phyloP scores from a whole-genome alignment of 1,140 invertebrate genomes.

The Ruditapes philippinarum region DNA sequence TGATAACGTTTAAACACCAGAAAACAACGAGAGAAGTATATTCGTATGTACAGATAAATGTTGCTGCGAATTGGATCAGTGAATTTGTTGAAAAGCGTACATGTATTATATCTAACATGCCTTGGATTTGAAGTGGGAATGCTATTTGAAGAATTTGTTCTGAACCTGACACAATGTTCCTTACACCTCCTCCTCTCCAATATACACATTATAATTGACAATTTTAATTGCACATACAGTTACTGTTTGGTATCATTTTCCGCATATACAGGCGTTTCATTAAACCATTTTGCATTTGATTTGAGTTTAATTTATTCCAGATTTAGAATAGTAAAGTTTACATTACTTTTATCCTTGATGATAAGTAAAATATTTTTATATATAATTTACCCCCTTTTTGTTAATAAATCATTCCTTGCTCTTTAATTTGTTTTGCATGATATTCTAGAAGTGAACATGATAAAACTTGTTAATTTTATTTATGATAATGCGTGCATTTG shows the following conservation, averaged over 20 bases:
- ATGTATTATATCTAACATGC: conserved; percentile 35
- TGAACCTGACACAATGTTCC: not conserved
- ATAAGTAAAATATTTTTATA: not conserved
- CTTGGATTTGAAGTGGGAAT: conserved; percentile 34
- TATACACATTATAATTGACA: not conserved
- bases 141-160: conserved; percentile 23
- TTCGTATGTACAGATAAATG: too few relatives aligned
- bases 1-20: too few relatives aligned
- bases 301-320: not conserved
- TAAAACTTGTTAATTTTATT: not conserved
- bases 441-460: conserved; percentile 7
- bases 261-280: not conserved
- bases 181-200: conserved; percentile 12
- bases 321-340: not conserved
- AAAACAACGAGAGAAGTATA: too few relatives aligned
- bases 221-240: conserved; percentile 14
- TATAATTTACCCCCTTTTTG: not conserved
- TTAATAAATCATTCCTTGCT: not conserved
- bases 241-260: not conserved
- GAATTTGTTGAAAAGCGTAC: not conserved
- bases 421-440: conserved; percentile 2
- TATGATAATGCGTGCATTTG: conserved; percentile 1
- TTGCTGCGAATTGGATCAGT: not conserved
- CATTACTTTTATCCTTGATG: not conserved
- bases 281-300: not conserved